Evolutionary conservation across 2,113 vertebrate species (phyloP).

Genomic region (Dolichotis patagonum): DNA sequence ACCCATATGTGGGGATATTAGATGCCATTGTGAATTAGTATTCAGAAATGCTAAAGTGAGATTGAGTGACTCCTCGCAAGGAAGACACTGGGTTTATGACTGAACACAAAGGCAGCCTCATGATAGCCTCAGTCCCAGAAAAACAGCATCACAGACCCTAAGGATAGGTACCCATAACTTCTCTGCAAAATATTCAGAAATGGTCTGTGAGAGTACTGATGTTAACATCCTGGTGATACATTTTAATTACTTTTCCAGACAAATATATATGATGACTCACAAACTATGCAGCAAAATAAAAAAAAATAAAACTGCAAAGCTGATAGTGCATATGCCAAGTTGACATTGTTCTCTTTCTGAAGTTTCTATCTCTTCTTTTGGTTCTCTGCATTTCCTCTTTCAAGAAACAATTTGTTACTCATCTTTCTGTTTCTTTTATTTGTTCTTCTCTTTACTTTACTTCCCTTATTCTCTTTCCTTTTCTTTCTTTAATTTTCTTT

Average conservation of each 20-base stretch:
- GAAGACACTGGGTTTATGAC: background rate
- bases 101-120: background rate
- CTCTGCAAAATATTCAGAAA: background rate
- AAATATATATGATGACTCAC: background rate
- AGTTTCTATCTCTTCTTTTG: background rate
- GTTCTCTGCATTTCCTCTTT: background rate
- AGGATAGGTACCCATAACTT: background rate
- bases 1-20: constrained; percentile 1
- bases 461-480: background rate
- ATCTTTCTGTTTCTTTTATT: background rate
- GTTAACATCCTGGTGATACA: background rate
- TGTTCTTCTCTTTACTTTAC: background rate
- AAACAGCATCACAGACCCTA: background rate
- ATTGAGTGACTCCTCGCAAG: background rate
- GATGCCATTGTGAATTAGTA: constrained; percentile 29
- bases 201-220: background rate
- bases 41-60: background rate
- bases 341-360: background rate
- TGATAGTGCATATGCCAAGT: background rate
- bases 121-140: background rate
- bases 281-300: background rate
- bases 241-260: background rate
- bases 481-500: background rate
- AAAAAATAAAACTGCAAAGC: background rate
- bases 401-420: background rate